Percentiles rank a stretch among this genome's conserved stretches.
These are phyloP conservation scores for Tokudaia muenninki DNA, from an alignment of 2,797 vertebrate genomes.

Conservation along the genomic window DNA sequence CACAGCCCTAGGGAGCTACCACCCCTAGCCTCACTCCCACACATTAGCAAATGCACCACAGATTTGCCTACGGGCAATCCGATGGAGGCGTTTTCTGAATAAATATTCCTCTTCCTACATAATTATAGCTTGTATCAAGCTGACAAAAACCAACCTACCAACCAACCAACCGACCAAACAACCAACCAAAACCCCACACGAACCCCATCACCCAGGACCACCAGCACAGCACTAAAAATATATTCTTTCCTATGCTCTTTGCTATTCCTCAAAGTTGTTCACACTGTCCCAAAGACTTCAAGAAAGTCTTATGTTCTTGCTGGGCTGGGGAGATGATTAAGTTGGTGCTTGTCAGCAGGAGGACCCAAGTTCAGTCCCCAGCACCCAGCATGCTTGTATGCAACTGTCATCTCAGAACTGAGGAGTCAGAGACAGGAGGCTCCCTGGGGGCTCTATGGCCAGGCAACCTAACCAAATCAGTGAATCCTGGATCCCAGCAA, in stretches of 20 bases:
- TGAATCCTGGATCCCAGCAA: background rate
- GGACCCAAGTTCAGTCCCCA: background rate
- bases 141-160: background rate
- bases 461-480: background rate
- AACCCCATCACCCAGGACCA: background rate
- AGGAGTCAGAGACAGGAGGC: background rate
- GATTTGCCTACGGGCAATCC: background rate
- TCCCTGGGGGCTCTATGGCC: background rate
- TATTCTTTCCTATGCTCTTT: background rate
- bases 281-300: background rate
- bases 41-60: background rate
- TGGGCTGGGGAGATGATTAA: background rate
- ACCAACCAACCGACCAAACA: background rate
- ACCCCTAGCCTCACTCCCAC: no score
- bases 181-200: background rate
- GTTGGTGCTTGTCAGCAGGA: background rate
- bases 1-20: background rate
- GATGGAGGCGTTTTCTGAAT: background rate
- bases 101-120: background rate
- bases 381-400: background rate
- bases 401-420: background rate
- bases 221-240: background rate
- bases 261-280: background rate
- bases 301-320: background rate
- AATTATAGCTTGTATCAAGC: background rate